Base-by-base conservation (phyloP, 2,888 invertebrate genomes). In the Latrodectus hesperus region DNA sequence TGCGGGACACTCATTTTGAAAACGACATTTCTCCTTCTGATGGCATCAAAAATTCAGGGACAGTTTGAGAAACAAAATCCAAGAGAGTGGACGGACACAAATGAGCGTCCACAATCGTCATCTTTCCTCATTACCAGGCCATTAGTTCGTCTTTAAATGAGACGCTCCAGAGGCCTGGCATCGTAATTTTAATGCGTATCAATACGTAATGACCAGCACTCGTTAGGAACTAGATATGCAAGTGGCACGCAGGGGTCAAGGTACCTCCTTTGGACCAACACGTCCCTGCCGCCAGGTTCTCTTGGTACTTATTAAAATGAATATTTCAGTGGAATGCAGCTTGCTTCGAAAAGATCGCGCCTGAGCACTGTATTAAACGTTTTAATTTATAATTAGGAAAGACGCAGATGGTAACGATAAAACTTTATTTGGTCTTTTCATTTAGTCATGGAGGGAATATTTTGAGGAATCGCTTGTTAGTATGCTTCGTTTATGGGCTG, bases 261-360 rank as follows among this genome's bases (percentile, higher is more conserved):
- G 17, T 22, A 71, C 51, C 38, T 49, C 12, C 71, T 49, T 6
- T 16, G 14, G 16, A 51, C 65, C 53, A 67, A 53, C 67, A 51
- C 52, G 72, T 51, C 51, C 67, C 67, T 38, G 71, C 53, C 12
- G 67, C n/a, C 51, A 26, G 22, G 74, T 52, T 70, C 86, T 86
- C 84, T 72, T 77, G 84, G 70, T 84, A 78, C 84, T 78, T 84
- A 86, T 86, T 86, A 86, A 86, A 81, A 86, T 86, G 80, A 86
- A 86, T 86, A 80, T 81, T 86, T 86, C 26, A 80, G 22, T 11
- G 71, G 12, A 14, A 38, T 38, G n/a, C 38, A 26, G n/a, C 14
- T 38, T 14, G 65, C 64, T 17, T 71, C 76, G 68, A 81, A 78
- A 68, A 80, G 55, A 80, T 76, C 76, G 55, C 71, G n/a, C 72